phyloP scores from a whole-genome alignment of 2,888 invertebrate genomes.

The Mactromeris polynyma region DNA sequence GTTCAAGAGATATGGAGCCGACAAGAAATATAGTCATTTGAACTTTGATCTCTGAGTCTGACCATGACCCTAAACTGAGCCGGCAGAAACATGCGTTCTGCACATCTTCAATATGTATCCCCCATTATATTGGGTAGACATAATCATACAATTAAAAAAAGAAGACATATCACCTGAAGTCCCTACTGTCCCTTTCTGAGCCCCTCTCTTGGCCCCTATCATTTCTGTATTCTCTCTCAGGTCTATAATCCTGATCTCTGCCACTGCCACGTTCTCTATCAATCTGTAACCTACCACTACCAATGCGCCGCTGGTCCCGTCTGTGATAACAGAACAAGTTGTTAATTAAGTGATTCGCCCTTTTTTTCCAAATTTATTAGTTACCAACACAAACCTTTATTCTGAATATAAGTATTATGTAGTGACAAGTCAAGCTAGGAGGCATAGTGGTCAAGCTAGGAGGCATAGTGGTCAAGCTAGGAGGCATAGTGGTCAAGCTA shows the following conservation, averaged over 20 bases:
- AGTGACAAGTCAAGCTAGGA: no score
- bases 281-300: constrained; percentile 93
- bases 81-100: no score
- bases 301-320: constrained; percentile 90
- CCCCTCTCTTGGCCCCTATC: constrained; percentile 37
- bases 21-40: no score
- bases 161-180: constrained; percentile 38
- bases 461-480: no score
- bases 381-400: neutral
- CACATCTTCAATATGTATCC: no score
- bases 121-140: no score
- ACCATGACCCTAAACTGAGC: no score
- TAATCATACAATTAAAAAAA: neutral
- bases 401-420: neutral
- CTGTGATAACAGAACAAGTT: constrained; percentile 35
- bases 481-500: no score
- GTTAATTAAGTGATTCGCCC: neutral
- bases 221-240: constrained; percentile 70
- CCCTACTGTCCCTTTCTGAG: constrained; percentile 55
- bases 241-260: constrained; percentile 57
- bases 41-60: no score
- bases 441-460: no score
- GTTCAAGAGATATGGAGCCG: no score
- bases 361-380: neutral
- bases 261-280: constrained; percentile 89